Base-by-base conservation (phyloP, 2,797 vertebrate genomes). In the Hypotaenidia philippensis region DNA sequence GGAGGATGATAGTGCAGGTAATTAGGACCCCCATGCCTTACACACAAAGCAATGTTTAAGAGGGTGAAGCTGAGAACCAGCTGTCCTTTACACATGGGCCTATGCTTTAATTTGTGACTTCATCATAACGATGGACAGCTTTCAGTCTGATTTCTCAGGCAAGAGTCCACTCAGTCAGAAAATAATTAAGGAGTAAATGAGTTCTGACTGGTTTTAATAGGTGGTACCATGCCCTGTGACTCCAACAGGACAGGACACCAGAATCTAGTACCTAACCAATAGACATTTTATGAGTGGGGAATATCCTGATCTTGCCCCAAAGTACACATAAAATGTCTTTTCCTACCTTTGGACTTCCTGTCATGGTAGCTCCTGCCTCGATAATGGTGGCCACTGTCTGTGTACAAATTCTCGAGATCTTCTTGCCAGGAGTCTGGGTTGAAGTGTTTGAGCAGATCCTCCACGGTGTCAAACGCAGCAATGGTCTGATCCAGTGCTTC, bases 391-490 rank as follows among this genome's bases (percentile, higher is more conserved):
- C 98, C 97, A 10, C 98, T 98, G 44, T 99, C 98, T 40, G 98
- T 98, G 96, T 99, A 99, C 77, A 99, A 98, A 94, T 97, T 99
- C 91, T 99, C 98, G 8, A 99, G 98, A 92, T 99, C 99, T 79
- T 99, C 98, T 95, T 98, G 98, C 99, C 99, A 99, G 13, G 99
- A 99, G 16, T 99, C 98, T 0, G 99, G 99, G 92, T 98, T 99
- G 65, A 99, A 98, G 94, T 99, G 98, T 91, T 97, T 98, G 55
- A 99, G 97, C 26, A 99, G 98, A 87, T 99, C 99, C 86, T 99
- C 99, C 68, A 99, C 98, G 0, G 99, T 99, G 94, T 99, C 98
- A 79, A 99, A 99, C 2, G 98, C 97, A 20, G 99, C 98, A 47
- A 99, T 97, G 71, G 98, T 98, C 93, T 98, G 98, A 97, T 99